Evolutionary conservation across 2,797 vertebrate species (phyloP), one percentile per base, ranked within the genome.

Genomic region (Kryptopterus vitreolus): DNA sequence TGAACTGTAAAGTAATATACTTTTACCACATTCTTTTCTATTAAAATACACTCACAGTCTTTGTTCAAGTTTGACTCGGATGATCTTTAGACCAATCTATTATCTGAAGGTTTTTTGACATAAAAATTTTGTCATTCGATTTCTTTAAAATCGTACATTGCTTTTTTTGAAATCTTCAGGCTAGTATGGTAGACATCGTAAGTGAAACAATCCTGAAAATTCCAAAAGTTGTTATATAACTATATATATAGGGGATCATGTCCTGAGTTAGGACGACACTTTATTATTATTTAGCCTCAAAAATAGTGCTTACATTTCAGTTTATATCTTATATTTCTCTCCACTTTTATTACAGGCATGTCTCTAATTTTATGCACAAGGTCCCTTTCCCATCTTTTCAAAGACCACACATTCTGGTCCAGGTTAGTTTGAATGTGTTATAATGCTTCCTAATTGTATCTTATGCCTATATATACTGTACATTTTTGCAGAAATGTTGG

Each of bases 331-430:
- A 31, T 53, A 16, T 31, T 75, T 48, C 26, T 81, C 31, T 46
- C 80, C 50, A 76, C 79, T 65, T 75, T 86, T 82, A 81, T 82
- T 89, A 26, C 90, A 99, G 98, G 90, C 98, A 99, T 89, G 95
- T 99, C 91, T 97, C 96, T 81, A 96, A 99, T 89, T 99, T 99
- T 92, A 99, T 99, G 98, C 96, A 98, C 90, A 97, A 96, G 87
- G 96, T 98, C 89, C 98, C 98, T 65, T 99, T 99, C 88, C 98
- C 98, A 77, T 99, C 97, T 66, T 95, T 91, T 82, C 97, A 99
- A 90, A 97, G 97, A 86, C 98, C 97, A 78, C 95, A 97, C 85
- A 99, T 99, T 89, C 94, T 99, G 31, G 97, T 99, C 82, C 98
- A 99, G 95, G 98, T 98, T 88, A 92, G 93, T 76, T 52, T 9